Percentiles rank a stretch among this genome's conserved stretches.
phyloP scores from a whole-genome alignment of 2,113 vertebrate genomes.

The Phainopepla nitens region DNA sequence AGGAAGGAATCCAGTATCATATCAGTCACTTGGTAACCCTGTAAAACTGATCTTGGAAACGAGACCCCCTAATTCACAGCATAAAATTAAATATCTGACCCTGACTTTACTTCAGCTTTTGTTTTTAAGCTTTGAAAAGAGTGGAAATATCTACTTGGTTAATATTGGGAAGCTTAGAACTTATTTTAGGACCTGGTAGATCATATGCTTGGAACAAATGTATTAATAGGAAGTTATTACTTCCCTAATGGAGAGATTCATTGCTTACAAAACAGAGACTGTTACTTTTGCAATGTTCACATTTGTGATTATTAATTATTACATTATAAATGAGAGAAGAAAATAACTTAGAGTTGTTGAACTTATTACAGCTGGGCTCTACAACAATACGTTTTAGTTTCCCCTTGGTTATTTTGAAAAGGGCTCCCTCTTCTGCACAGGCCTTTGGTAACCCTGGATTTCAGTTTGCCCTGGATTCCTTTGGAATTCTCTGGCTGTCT shows the following conservation, averaged over 20 bases:
- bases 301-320: background rate
- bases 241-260: constrained; percentile 46
- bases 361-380: background rate
- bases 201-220: constrained; percentile 63
- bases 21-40: constrained; percentile 63
- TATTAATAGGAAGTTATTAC: constrained; percentile 61
- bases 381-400: background rate
- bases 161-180: constrained; percentile 7
- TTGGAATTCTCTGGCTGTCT: constrained; percentile 15
- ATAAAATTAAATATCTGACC: background rate
- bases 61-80: background rate
- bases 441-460: background rate
- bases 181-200: constrained; percentile 32
- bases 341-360: background rate
- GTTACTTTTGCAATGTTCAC: background rate
- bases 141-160: constrained; percentile 3
- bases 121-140: background rate
- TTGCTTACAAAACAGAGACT: background rate
- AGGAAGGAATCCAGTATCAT: constrained; percentile 59
- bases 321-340: background rate
- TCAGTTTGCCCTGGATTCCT: background rate
- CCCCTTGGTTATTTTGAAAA: background rate
- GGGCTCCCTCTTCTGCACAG: constrained; percentile 42
- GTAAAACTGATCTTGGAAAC: constrained; percentile 36
- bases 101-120: background rate